Percentiles rank a stretch among this genome's conserved stretches.
Evolutionary conservation across 2,797 vertebrate species (phyloP).

Genomic region (Schizopygopsis pylzovi): DNA sequence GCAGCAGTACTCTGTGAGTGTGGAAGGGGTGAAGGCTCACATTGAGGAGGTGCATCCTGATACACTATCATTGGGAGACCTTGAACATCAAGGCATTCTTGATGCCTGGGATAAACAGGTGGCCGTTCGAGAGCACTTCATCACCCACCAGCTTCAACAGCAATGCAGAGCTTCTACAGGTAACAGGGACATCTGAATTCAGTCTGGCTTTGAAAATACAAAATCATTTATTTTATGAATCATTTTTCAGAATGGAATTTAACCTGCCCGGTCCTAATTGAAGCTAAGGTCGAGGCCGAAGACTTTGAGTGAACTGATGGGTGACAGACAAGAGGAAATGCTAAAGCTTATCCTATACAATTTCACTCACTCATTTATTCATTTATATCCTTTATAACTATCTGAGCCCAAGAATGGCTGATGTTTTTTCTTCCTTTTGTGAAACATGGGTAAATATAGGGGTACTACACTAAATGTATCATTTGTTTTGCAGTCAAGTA

Average conservation of each 20-base stretch:
- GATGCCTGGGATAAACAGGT: conserved; percentile 87
- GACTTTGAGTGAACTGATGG: conserved; percentile 50
- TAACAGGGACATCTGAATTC: conserved; percentile 45
- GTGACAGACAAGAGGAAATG: neutral
- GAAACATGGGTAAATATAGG: no score
- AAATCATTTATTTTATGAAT: neutral
- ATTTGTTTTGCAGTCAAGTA: no score
- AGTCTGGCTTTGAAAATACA: neutral
- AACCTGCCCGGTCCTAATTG: conserved; percentile 67
- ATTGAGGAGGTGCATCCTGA: conserved; percentile 86
- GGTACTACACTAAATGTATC: no score
- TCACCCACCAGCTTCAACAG: conserved; percentile 82
- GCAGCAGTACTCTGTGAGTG: conserved; percentile 84
- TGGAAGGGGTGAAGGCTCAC: conserved; percentile 83
- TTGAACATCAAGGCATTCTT: conserved; percentile 79
- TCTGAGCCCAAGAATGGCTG: neutral
- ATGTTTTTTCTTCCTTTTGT: neutral
- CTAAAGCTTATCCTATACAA: no score
- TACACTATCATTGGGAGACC: conserved; percentile 77
- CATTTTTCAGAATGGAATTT: conserved; percentile 23
- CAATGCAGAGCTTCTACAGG: conserved; percentile 65
- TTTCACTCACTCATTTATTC: no score
- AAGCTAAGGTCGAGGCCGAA: conserved; percentile 70
- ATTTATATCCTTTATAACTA: neutral
- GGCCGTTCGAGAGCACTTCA: conserved; percentile 78